A percentile compares a stretch with the other conserved stretches of the same genome.
Evolutionary conservation across 1,140 invertebrate genomes (phyloP).

Genomic region (Varroa destructor): DNA sequence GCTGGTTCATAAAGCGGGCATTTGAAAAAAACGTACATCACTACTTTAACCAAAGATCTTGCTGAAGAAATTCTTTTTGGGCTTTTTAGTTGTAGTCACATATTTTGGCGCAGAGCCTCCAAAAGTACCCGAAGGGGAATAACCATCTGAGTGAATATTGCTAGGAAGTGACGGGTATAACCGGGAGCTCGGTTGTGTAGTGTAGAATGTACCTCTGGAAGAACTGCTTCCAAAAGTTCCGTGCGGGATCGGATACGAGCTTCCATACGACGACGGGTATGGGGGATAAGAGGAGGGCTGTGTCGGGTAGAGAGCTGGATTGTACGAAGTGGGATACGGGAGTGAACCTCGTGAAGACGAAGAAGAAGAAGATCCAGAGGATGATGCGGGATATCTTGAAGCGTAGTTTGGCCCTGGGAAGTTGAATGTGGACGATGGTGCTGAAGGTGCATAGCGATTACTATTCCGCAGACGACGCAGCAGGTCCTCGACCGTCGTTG

Average conservation of each 20-base stretch:
- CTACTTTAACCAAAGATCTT: constrained; percentile 7
- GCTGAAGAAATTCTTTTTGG: constrained; percentile 13
- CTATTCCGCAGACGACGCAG: constrained; percentile 15
- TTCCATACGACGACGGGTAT: background rate
- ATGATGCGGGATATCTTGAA: background rate
- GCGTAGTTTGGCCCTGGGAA: constrained; percentile 13
- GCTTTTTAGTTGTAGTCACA: background rate
- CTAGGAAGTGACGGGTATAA: too few relatives aligned
- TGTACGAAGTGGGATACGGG: background rate
- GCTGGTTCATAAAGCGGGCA: too few relatives aligned
- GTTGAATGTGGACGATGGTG: constrained; percentile 1
- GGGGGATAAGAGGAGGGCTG: background rate
- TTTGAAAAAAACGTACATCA: too few relatives aligned
- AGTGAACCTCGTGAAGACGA: background rate
- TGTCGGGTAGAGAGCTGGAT: background rate
- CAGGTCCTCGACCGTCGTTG: constrained; percentile 2
- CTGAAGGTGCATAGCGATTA: background rate
- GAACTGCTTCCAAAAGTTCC: background rate
- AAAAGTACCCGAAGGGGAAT: background rate
- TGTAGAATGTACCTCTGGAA: too few relatives aligned
- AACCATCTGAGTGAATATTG: background rate
- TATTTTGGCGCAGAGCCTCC: constrained; percentile 10
- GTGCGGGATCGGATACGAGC: background rate
- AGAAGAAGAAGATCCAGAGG: background rate
- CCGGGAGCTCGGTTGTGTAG: too few relatives aligned